phyloP scores from a whole-genome alignment of 2,113 vertebrate genomes.

The Gorsachius goisagi region DNA sequence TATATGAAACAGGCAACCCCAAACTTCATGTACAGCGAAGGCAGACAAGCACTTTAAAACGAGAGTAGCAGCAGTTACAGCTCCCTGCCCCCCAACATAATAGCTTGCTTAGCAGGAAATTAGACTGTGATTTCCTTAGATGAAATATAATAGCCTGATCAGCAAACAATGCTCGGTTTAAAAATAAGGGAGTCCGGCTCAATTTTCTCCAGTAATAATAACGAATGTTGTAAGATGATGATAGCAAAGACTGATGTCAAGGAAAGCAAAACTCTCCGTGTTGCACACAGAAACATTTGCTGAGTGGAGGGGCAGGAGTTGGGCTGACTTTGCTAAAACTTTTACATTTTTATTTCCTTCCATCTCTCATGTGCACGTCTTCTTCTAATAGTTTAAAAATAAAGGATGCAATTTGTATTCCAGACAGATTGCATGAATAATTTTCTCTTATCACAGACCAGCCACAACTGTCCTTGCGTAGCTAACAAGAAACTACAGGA shows the following conservation, averaged over 20 bases:
- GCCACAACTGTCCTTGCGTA: constrained; percentile 57
- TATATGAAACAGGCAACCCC: neutral
- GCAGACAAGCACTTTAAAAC: neutral
- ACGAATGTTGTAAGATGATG: neutral
- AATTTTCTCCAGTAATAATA: constrained; percentile 10
- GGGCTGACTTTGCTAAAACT: neutral
- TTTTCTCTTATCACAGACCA: constrained; percentile 63
- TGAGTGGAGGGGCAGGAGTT: neutral
- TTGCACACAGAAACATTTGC: constrained; percentile 20
- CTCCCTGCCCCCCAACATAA: neutral
- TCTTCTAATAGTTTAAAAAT: constrained; percentile 61
- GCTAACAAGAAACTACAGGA: constrained; percentile 30
- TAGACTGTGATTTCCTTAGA: neutral
- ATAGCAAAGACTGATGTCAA: neutral
- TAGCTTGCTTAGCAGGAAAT: neutral
- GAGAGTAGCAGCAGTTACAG: neutral
- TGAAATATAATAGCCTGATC: constrained; percentile 11
- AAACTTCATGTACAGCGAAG: neutral
- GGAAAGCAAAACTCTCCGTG: constrained; percentile 10
- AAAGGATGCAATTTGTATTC: constrained; percentile 67
- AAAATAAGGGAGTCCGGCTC: neutral
- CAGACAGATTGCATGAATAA: constrained; percentile 63
- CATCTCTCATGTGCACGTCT: constrained; percentile 8
- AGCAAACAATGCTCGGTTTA: constrained; percentile 37
- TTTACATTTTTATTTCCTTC: constrained; percentile 54